These are phyloP conservation scores for Cuculus canorus DNA, from an alignment of 2,797 vertebrate genomes.

Conservation along the genomic window DNA sequence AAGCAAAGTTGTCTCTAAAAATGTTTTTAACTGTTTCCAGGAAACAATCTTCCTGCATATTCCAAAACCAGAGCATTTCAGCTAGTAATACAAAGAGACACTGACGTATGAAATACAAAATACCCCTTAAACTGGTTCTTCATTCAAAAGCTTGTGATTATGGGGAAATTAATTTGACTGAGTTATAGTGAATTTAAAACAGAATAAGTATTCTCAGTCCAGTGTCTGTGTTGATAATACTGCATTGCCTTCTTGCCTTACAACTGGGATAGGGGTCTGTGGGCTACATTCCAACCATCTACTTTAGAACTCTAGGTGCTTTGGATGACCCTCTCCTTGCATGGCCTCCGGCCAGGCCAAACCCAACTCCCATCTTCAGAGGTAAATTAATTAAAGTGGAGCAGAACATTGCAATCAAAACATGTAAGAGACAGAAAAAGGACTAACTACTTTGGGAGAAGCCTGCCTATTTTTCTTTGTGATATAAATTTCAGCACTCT, in stretches of 20 bases:
- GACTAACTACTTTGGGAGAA: neutral
- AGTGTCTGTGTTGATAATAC: neutral
- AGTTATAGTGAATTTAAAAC: neutral
- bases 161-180: neutral
- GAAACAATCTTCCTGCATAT: neutral
- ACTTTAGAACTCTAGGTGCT: neutral
- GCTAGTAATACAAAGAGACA: neutral
- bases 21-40: neutral
- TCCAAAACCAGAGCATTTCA: neutral
- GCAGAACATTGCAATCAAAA: neutral
- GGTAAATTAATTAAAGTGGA: neutral
- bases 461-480: neutral
- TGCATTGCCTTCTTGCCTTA: neutral
- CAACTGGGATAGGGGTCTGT: neutral
- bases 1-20: neutral
- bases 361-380: neutral
- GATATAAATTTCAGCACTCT: neutral
- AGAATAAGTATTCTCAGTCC: neutral
- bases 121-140: neutral
- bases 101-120: neutral
- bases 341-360: neutral
- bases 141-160: neutral
- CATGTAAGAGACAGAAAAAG: accelerated
- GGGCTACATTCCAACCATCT: neutral
- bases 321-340: neutral